These are phyloP conservation scores for Sericinus montela DNA, from an alignment of 2,888 invertebrate genomes.

Conservation along the genomic window DNA sequence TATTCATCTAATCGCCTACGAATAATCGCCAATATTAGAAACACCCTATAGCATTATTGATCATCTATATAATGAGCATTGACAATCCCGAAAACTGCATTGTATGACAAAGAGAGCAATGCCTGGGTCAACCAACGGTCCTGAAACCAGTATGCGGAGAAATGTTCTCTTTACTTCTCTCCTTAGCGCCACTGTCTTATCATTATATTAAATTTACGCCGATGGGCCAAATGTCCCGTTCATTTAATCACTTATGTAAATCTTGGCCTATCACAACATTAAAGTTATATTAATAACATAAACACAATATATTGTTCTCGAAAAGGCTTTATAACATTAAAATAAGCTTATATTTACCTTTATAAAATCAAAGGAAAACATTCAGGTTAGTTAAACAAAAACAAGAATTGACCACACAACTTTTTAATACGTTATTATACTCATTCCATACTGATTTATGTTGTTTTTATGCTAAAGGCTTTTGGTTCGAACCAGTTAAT, in stretches of 20 bases:
- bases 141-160: slow-evolving; percentile 56
- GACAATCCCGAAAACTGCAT: slow-evolving; percentile 64
- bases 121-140: slow-evolving; percentile 67
- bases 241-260: slow-evolving; percentile 15
- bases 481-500: too few species aligned
- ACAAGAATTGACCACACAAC: neutral
- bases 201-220: slow-evolving; percentile 41
- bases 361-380: neutral
- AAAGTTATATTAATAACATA: too few species aligned
- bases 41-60: slow-evolving; percentile 42
- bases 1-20: too few species aligned
- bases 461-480: too few species aligned
- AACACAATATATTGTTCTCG: neutral
- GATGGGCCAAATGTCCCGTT: slow-evolving; percentile 45
- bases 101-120: slow-evolving; percentile 63
- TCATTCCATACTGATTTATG: neutral
- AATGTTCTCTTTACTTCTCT: slow-evolving; percentile 36
- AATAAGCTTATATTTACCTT: neutral
- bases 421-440: neutral
- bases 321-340: neutral
- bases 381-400: slow-evolving; percentile 1
- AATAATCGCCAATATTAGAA: neutral
- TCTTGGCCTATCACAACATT: slow-evolving; percentile 10
- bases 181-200: slow-evolving; percentile 20
- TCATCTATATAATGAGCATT: slow-evolving; percentile 42